Base-by-base conservation (phyloP, 1,140 invertebrate species). In the Drosophila erecta region DNA sequence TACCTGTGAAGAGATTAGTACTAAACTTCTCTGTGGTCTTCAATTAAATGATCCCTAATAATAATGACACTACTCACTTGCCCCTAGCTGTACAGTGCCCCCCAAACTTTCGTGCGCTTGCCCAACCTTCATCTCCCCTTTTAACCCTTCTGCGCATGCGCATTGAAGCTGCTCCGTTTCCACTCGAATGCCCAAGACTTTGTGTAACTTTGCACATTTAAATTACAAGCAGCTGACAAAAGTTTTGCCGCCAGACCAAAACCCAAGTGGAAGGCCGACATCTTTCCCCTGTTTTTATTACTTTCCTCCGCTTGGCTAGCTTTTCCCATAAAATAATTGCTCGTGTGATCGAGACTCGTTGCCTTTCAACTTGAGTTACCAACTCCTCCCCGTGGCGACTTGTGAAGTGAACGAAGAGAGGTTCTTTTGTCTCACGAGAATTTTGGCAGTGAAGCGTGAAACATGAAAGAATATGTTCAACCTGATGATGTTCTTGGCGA, bases 321-420 rank as follows among this genome's bases (percentile, higher is more conserved):
- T 79, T 89, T 87, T 89, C 83, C 83, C 83, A 87, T 87, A 83
- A 87, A 89, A 89, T 87, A 87, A 87, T 87, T 87, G 83, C 83
- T 81, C 84, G 79, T 87, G 83, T 87, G 83, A 87, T 87, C 84
- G 75, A 69, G 79, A 66, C 76, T 50, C 77, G 75, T 75, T 87
- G 77, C 69, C 74, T 81, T 87, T 86, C 71, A 78, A 78, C 78
- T 76, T 66, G 61, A 81, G 81, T 79, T 79, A 60, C 54, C 55
- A 54, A 14, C 51, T 56, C 53, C 67, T 67, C 67, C 67, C 67
- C 65, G 27, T 59, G 33, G 46, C 38, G 44, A 74, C 43, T 69
- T 46, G 49, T 50, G 66, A 44, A 51, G 61, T 59, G 33, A 40
- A 57, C 40, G 43, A 35, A n/a, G 17, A 37, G 51, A 15, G 22